Evolutionary conservation across 2,797 vertebrate genomes (phyloP), one percentile per base, ranked within the genome.

Genomic region (Pseudochaenichthys georgianus): DNA sequence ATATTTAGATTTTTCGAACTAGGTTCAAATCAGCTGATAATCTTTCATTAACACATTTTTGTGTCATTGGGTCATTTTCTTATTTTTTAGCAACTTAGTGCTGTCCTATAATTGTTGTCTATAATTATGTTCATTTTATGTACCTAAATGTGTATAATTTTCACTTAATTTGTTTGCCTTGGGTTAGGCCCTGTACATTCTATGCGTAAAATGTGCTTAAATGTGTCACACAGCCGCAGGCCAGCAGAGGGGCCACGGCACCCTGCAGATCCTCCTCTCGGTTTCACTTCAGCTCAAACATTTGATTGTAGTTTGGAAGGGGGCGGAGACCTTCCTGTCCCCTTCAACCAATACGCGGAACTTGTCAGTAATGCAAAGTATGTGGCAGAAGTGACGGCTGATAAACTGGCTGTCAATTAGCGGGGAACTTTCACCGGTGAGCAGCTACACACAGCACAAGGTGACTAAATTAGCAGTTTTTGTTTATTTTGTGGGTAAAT

Each of bases 331-430:
- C 13, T 80, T 31, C 3, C 7, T 1, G 1, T 12, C 11, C 34
- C 11, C 55, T 68, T 65, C 0, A 53, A n/a, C 80, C 85, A 88
- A 88, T 86, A 51, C 81, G 58, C 62, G 21, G 43, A 52, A 61
- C 42, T 45, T 50, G 61, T 53, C 19, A 11, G 60, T 61, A 81
- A 87, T 64, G 80, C 57, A 41, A 43, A 62, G 48, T 16, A 8
- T 0, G 23, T 2, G 12, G 70, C 48, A 63, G 21, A 3, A 38
- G 50, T 2, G 70, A 51, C 46, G 9, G 5, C 13, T 52, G 51
- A 63, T 68, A 53, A 85, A 51, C 71, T 73, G 50, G 21, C 12
- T 11, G 74, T 77, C 80, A 88, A 90, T 92, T 72, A 89, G 65
- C 6, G 15, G 64, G 53, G 55, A 70, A 28, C 23, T n/a, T 53